These are phyloP conservation scores for Pocillopora verrucosa DNA, from an alignment of 64 coral and sea anemone genomes.

Conservation along the genomic window DNA sequence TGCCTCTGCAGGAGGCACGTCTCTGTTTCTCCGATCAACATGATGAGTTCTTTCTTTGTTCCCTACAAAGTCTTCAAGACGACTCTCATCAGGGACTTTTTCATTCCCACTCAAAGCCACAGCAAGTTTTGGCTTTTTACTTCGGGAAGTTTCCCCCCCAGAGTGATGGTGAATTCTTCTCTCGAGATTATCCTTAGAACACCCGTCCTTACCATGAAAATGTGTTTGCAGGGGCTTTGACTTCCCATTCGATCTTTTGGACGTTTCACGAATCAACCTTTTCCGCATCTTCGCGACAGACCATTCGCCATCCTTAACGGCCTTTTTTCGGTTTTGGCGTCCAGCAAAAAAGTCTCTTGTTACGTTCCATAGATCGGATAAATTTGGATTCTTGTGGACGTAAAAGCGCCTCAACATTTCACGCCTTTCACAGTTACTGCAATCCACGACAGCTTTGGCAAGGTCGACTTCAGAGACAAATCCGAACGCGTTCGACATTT, in stretches of 20 bases:
- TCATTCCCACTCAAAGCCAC: background rate
- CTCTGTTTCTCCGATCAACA: background rate
- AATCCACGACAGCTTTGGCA: constrained; percentile 33
- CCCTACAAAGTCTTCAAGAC: too few species aligned
- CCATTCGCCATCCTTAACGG: background rate
- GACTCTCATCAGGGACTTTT: background rate
- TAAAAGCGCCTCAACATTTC: constrained; percentile 58
- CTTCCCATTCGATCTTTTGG: background rate
- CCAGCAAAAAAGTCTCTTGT: background rate
- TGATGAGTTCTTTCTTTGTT: background rate
- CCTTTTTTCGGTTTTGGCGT: background rate
- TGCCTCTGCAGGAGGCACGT: background rate
- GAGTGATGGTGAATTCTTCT: background rate
- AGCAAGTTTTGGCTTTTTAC: background rate
- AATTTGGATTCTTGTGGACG: constrained; percentile 38
- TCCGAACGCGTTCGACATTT: constrained; percentile 51
- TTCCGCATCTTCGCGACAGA: background rate
- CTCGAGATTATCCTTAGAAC: background rate
- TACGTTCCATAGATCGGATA: constrained; percentile 38
- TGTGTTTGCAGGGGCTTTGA: background rate
- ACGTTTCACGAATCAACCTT: background rate
- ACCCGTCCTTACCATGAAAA: background rate
- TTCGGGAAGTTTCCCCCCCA: background rate
- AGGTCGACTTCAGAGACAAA: constrained; percentile 66
- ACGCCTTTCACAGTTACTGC: constrained; percentile 1